phyloP scores from a whole-genome alignment of 2,797 vertebrate genomes.

The Petrocephalus sullivani region DNA sequence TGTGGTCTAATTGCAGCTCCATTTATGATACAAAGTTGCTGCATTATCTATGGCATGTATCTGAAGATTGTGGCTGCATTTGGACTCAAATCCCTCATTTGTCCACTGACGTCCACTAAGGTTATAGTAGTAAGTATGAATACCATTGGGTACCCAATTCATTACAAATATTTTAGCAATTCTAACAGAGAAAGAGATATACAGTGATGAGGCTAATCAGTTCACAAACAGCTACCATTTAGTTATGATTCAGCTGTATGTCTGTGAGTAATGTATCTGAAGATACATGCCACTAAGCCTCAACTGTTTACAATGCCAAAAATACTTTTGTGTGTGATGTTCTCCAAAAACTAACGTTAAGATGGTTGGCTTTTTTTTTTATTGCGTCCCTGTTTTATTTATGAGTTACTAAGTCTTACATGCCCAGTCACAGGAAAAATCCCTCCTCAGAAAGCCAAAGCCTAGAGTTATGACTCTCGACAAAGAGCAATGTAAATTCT shows the following conservation, averaged over 20 bases:
- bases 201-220: conserved; percentile 27
- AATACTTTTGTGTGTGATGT: background rate
- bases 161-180: background rate
- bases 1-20: background rate
- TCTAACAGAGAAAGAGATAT: conserved; percentile 31
- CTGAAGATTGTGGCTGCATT: background rate
- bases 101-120: background rate
- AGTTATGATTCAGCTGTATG: conserved; percentile 39
- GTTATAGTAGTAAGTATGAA: conserved; percentile 11
- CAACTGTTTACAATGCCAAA: background rate
- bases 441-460: background rate
- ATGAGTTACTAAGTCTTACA: background rate
- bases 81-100: background rate
- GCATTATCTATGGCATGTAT: background rate
- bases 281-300: background rate
- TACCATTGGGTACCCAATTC: conserved; percentile 28
- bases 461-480: background rate
- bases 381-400: background rate
- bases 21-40: background rate
- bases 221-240: conserved; percentile 25
- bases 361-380: background rate
- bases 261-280: background rate
- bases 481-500: conserved; percentile 5
- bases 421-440: conserved; percentile 12
- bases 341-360: background rate